Evolutionary conservation across 2,888 invertebrate species (phyloP), one percentile per base, ranked within the genome.

Genomic region (Mactromeris polynyma): DNA sequence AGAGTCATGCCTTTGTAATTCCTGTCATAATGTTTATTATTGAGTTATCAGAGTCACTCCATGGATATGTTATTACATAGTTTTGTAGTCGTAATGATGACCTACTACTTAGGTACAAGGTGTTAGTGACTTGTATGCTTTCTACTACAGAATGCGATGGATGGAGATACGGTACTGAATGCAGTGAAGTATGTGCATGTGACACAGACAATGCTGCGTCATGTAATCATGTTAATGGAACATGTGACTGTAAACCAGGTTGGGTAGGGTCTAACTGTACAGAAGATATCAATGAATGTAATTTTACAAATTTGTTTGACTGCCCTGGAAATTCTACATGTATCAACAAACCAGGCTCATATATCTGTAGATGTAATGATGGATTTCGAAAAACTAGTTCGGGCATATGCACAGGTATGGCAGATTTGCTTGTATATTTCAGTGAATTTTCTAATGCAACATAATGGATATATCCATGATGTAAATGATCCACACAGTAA

Each of bases 271-370:
- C 33, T 64, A 21, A 33, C 58, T 87, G 82, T 78, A 42, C 36
- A 11, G 64, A 38, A n/a, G 80, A 87, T 42, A 83, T 84, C 0
- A 69, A 84, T 54, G 87, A 87, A 64, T 87, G 87, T 42, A 17
- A 73, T 73, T 11, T 36, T 73, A 31, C 51, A 11, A 51, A 36
- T 38, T n/a, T 77, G 33, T 82, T 51, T 51, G 42, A 73, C 31
- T 90, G 90, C 58, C 36, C 90, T 0, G 79, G 17, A 0, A 54
- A 88, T 31, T 90, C 90, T 1, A 31, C 14, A 1, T 90, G 90
- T 26, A 4, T 36, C 3, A 77, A 90, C 26, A 77, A 64, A 7
- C 11, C 79, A n/a, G 90, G 90, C 6, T 79, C 83, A 6, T 90
- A 81, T 64, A 21, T n/a, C 6, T 90, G 90, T 83, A 21, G 79